A percentile compares a stretch with the other conserved stretches of the same genome.
Evolutionary conservation across 2,888 invertebrate species (phyloP).

Genomic region (Laothoe populi): DNA sequence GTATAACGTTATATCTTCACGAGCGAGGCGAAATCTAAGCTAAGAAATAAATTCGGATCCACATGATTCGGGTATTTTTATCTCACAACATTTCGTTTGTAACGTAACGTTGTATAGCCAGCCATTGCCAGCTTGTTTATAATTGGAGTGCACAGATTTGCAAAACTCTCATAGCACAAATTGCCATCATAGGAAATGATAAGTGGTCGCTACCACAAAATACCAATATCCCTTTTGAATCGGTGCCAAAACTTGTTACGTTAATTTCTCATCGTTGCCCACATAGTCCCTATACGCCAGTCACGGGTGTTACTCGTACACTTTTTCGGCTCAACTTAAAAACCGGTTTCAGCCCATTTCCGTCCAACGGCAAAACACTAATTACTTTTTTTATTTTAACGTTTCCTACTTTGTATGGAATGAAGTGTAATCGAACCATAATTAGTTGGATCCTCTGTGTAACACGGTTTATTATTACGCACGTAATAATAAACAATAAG

Average conservation of each 20-base stretch:
- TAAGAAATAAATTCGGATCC: conserved; percentile 32
- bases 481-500: background rate
- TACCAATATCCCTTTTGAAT: conserved; percentile 29
- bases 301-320: conserved; percentile 16
- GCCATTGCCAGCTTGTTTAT: conserved; percentile 12
- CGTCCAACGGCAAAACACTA: conserved; percentile 15
- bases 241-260: conserved; percentile 30
- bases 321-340: conserved; percentile 19
- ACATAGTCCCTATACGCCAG: conserved; percentile 13
- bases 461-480: background rate
- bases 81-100: conserved; percentile 29
- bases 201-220: conserved; percentile 27
- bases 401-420: background rate
- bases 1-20: conserved; percentile 29
- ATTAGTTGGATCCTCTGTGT: background rate
- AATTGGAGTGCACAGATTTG: conserved; percentile 17
- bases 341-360: conserved; percentile 2
- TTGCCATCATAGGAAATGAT: conserved; percentile 24
- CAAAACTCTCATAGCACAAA: conserved; percentile 12
- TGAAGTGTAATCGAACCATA: background rate
- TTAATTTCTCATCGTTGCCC: conserved; percentile 27
- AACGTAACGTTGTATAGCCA: conserved; percentile 23
- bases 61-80: conserved; percentile 31
- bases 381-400: conserved; percentile 7
- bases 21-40: conserved; percentile 32